Evolutionary conservation across 2,113 vertebrate genomes (phyloP).

Genomic region (Pomatostomus ruficeps): DNA sequence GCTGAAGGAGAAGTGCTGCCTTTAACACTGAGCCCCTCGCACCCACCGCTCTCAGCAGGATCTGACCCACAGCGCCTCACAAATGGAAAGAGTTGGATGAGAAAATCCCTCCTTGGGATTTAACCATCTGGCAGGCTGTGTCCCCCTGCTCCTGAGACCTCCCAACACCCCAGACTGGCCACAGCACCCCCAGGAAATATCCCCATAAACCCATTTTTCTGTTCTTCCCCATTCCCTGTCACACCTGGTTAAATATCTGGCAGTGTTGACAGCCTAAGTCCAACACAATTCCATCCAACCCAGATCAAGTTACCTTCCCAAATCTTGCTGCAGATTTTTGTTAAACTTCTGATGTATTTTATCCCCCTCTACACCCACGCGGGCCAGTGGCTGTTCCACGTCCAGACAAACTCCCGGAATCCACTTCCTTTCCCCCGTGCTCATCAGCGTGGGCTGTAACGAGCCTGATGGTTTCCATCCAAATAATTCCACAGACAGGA

Average conservation of each 20-base stretch:
- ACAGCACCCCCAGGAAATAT: neutral
- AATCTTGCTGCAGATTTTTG: neutral
- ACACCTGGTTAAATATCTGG: rapidly evolving
- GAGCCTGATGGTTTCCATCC: neutral
- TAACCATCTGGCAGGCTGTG: too few relatives aligned
- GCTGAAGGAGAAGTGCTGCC: neutral
- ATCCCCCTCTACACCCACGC: neutral
- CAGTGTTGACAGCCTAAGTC: neutral
- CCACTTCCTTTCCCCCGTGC: neutral
- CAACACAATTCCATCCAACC: rapidly evolving
- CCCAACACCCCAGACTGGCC: neutral
- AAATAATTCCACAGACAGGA: neutral
- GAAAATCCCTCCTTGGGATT: neutral
- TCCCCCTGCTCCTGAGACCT: rapidly evolving
- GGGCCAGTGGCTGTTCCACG: neutral
- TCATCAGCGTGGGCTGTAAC: neutral
- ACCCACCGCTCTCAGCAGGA: neutral
- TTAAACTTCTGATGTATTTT: neutral
- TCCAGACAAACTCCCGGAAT: neutral
- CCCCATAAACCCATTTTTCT: neutral
- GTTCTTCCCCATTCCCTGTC: neutral
- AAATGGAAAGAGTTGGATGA: neutral
- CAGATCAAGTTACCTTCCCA: neutral
- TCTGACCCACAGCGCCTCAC: rapidly evolving
- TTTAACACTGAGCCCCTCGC: rapidly evolving